These are phyloP conservation scores for Eristalis arbustorum DNA, from an alignment of 2,888 invertebrate species.

Conservation along the genomic window DNA sequence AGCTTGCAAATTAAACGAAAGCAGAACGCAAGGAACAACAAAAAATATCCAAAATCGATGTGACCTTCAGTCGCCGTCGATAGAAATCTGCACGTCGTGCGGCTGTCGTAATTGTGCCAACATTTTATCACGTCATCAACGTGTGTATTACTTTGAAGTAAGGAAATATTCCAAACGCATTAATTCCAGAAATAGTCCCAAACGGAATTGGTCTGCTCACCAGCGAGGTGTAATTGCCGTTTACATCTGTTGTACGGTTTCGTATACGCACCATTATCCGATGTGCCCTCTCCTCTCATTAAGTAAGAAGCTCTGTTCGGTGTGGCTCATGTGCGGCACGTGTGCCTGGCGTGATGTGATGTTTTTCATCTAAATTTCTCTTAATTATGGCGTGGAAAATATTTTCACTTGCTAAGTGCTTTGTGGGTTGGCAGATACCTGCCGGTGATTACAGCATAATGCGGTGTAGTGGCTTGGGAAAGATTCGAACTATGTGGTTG, in stretches of 20 bases:
- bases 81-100: too few species aligned
- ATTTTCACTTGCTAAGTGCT: not conserved
- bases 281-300: not conserved
- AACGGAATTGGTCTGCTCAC: not conserved
- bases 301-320: not conserved
- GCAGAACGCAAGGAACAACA: not conserved
- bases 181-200: not conserved
- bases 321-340: not conserved
- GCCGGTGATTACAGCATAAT: not conserved
- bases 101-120: too few species aligned
- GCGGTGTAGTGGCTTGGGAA: not conserved
- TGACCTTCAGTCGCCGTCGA: not conserved
- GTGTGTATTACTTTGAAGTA: not conserved
- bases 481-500: too few species aligned
- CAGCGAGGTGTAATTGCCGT: not conserved
- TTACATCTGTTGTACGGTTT: not conserved
- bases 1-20: constrained; percentile 30
- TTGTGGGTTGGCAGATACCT: not conserved
- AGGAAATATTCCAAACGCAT: not conserved
- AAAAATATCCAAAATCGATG: constrained; percentile 15
- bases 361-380: not conserved
- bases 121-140: too few species aligned
- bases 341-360: not conserved
- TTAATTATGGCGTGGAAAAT: not conserved
- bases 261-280: not conserved